These are phyloP conservation scores for Acanthurus leucopareius DNA, from an alignment of 2,797 vertebrate species.

Conservation along the genomic window DNA sequence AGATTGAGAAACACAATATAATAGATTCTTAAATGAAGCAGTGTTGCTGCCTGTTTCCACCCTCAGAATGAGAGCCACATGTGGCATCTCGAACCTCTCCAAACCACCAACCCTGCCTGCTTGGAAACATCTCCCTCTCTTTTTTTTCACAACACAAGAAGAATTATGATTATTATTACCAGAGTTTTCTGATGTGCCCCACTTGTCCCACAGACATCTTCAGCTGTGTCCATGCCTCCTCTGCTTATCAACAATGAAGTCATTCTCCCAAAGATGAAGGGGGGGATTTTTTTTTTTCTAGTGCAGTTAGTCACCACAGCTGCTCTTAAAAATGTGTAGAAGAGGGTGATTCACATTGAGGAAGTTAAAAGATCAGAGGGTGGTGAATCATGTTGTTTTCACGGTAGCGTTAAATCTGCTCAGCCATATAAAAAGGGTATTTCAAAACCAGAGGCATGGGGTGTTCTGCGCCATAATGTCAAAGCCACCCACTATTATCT, in stretches of 20 bases:
- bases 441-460: slow-evolving; percentile 69
- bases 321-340: slow-evolving; percentile 70
- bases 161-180: slow-evolving; percentile 49
- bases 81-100: slow-evolving; percentile 66
- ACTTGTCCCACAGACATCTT: slow-evolving; percentile 54
- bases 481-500: slow-evolving; percentile 76
- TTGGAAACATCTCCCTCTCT: slow-evolving; percentile 62
- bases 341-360: slow-evolving; percentile 71
- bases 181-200: slow-evolving; percentile 51
- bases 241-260: slow-evolving; percentile 72
- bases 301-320: slow-evolving; percentile 66
- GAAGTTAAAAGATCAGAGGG: slow-evolving; percentile 77
- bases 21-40: slow-evolving; percentile 64
- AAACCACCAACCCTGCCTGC: slow-evolving; percentile 59
- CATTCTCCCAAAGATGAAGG: slow-evolving; percentile 55
- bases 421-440: slow-evolving; percentile 70
- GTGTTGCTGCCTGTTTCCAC: slow-evolving; percentile 67
- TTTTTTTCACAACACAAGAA: slow-evolving; percentile 20
- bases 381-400: slow-evolving; percentile 74
- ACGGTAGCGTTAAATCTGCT: slow-evolving; percentile 71
- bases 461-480: slow-evolving; percentile 71
- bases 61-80: slow-evolving; percentile 78
- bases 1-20: slow-evolving; percentile 53
- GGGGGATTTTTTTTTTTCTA: slow-evolving; percentile 37
- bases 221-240: slow-evolving; percentile 49